These are phyloP conservation scores for Otis tarda DNA, from an alignment of 2,113 vertebrate species.

Conservation along the genomic window DNA sequence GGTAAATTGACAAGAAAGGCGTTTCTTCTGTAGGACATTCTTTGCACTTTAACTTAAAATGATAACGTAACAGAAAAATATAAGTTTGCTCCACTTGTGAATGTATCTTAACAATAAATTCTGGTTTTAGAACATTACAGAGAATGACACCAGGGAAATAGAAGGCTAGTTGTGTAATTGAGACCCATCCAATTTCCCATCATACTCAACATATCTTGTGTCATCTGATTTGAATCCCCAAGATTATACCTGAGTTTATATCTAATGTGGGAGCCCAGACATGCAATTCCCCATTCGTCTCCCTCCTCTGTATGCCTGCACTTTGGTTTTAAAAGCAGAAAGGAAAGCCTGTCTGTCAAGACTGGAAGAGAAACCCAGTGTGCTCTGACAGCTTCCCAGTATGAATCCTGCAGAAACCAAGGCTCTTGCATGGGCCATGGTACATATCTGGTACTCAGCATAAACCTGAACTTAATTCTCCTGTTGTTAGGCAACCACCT, in stretches of 20 bases:
- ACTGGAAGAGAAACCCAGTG: background rate
- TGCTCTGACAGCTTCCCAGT: background rate
- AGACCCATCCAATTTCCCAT: background rate
- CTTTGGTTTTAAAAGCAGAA: background rate
- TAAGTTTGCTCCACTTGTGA: background rate
- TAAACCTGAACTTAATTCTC: background rate
- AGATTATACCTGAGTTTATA: background rate
- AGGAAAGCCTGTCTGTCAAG: background rate
- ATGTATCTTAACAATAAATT: background rate
- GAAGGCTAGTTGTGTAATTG: background rate
- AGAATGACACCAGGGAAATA: background rate
- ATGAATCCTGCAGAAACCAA: background rate
- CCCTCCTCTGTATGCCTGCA: background rate
- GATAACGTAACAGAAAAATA: background rate
- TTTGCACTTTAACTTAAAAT: background rate
- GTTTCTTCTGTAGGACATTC: background rate
- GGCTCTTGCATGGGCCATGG: background rate
- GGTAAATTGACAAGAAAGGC: background rate
- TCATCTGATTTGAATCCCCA: background rate
- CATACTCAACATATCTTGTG: background rate
- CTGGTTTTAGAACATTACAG: background rate
- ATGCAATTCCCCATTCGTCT: accelerated
- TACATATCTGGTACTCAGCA: background rate
- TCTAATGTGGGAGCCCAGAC: background rate
- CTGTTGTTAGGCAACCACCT: background rate